A percentile compares a stretch with the other conserved stretches of the same genome.
Conservation (phyloP, 2,888 invertebrate species). For the Trisateles emortualis region DNA sequence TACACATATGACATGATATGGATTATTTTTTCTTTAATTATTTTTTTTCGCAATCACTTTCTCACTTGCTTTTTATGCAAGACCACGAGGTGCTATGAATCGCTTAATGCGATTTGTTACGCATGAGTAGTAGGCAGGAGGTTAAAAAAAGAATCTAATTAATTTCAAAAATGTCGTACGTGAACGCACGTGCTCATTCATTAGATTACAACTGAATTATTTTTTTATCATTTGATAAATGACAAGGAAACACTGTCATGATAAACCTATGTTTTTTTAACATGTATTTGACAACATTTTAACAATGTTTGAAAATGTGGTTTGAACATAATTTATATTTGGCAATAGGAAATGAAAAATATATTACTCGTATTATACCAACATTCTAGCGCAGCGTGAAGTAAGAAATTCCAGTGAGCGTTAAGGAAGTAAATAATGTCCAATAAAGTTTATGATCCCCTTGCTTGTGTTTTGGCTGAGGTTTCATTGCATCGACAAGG, state of each 20-base stretch:
- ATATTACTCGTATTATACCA: conserved; percentile 2
- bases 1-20: conserved; percentile 65
- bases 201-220: conserved; percentile 18
- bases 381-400: conserved; percentile 13
- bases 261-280: conserved; percentile 16
- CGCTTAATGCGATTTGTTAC: conserved; percentile 61
- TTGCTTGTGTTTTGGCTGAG: conserved; percentile 49
- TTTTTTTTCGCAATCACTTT: conserved; percentile 72
- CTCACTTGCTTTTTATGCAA: conserved; percentile 59
- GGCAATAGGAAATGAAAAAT: not conserved
- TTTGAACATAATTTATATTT: not conserved
- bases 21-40: conserved; percentile 46
- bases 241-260: conserved; percentile 16
- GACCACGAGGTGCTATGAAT: conserved; percentile 53
- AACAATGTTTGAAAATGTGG: not conserved
- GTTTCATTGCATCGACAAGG: conserved; percentile 66
- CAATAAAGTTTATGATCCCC: conserved; percentile 38
- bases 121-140: conserved; percentile 58
- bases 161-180: conserved; percentile 46
- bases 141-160: conserved; percentile 50
- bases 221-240: conserved; percentile 20
- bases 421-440: conserved; percentile 23
- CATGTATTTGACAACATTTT: conserved; percentile 6
- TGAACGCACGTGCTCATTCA: conserved; percentile 36
- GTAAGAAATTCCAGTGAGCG: conserved; percentile 13